Conservation (phyloP, 2,797 vertebrate genomes). For the Epinephelus coioides region DNA sequence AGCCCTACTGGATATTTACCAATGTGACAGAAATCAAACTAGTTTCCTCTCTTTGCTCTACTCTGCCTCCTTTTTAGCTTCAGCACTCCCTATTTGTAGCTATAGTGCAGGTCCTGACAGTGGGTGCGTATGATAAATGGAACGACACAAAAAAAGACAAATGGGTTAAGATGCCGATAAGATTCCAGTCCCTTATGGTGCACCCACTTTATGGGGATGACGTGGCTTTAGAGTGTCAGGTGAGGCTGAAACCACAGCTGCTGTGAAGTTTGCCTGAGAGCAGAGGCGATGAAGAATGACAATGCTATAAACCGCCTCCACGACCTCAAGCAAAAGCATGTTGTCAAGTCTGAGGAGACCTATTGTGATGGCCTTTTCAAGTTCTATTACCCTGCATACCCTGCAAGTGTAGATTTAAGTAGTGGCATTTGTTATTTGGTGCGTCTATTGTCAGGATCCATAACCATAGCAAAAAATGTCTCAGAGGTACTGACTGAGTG, state of each 20-base stretch:
- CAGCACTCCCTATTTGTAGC: conserved; percentile 17
- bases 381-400: neutral
- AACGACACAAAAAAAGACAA: conserved; percentile 49
- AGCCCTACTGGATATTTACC: neutral
- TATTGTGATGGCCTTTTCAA: neutral
- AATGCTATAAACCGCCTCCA: conserved; percentile 12
- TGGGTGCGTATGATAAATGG: conserved; percentile 43
- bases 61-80: conserved; percentile 25
- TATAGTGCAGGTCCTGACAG: conserved; percentile 17
- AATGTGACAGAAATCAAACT: conserved; percentile 8
- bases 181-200: conserved; percentile 32
- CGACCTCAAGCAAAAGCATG: conserved; percentile 13
- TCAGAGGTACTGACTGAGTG: neutral
- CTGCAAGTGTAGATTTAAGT: neutral
- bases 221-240: conserved; percentile 15
- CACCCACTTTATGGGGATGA: neutral
- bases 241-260: conserved; percentile 26
- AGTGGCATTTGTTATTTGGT: neutral
- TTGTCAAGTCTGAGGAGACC: neutral
- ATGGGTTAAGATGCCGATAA: conserved; percentile 38
- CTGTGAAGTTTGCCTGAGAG: conserved; percentile 9
- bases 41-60: neutral
- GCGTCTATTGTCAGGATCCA: neutral
- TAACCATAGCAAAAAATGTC: neutral
- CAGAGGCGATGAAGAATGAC: conserved; percentile 15